Conservation (phyloP, 2,797 vertebrate genomes). For the Geotria australis region DNA sequence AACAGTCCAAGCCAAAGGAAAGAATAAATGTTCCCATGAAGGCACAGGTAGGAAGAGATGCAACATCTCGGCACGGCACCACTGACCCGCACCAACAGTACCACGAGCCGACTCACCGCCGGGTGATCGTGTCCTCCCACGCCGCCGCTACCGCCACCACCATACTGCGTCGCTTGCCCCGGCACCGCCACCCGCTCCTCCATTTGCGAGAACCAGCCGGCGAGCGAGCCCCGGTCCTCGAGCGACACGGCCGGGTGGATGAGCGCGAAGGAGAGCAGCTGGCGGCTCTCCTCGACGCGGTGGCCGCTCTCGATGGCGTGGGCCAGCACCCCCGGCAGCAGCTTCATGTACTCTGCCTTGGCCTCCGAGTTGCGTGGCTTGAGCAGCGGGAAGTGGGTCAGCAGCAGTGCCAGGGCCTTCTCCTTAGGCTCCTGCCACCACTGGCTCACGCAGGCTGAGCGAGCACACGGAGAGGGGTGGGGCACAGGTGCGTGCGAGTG, state of each 20-base stretch:
- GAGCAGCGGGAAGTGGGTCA: slow-evolving; percentile 61
- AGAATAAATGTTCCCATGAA: too few species aligned
- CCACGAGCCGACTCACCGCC: too few species aligned
- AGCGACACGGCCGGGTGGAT: slow-evolving; percentile 80
- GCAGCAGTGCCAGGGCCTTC: slow-evolving; percentile 49
- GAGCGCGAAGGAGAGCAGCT: slow-evolving; percentile 80
- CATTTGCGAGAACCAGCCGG: slow-evolving; percentile 69
- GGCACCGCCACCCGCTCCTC: slow-evolving; percentile 39
- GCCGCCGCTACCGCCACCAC: too few species aligned
- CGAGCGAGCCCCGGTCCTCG: slow-evolving; percentile 67
- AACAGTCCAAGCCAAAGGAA: too few species aligned
- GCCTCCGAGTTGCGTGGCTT: slow-evolving; percentile 67
- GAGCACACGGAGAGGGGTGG: not conserved
- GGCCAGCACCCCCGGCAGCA: slow-evolving; percentile 63
- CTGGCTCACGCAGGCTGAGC: slow-evolving; percentile 47
- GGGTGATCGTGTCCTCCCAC: too few species aligned
- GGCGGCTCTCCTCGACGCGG: slow-evolving; percentile 74
- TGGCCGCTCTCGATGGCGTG: slow-evolving; percentile 72
- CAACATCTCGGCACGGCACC: too few species aligned
- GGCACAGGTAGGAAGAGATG: too few species aligned
- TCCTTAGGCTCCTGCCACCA: slow-evolving; percentile 81
- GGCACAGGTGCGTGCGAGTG: too few species aligned
- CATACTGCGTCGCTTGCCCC: not conserved
- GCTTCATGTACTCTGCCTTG: slow-evolving; percentile 82
- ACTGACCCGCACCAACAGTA: too few species aligned